phyloP scores from a whole-genome alignment of 1,140 invertebrate species.

The Drosophila virilis region DNA sequence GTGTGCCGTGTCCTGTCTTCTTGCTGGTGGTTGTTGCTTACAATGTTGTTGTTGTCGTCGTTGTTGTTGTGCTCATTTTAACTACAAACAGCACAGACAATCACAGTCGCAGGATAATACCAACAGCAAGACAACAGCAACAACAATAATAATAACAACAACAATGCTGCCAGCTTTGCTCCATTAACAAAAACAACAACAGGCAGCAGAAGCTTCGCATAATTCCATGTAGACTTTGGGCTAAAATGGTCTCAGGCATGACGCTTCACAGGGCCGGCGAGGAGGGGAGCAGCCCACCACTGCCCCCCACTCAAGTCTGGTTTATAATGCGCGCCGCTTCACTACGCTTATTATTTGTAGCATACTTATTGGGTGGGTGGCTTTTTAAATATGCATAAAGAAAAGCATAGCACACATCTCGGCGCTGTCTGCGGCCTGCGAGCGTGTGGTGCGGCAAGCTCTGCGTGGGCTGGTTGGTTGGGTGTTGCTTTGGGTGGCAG shows the following conservation, averaged over 20 bases:
- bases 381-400: conserved; percentile 69
- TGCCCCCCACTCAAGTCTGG: conserved; percentile 13
- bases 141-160: conserved; percentile 10
- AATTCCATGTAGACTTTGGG: conserved; percentile 63
- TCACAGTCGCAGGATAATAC: conserved; percentile 66
- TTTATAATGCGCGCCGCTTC: conserved; percentile 62
- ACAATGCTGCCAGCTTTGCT: conserved; percentile 50
- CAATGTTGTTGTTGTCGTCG: conserved; percentile 23
- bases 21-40: conserved; percentile 36
- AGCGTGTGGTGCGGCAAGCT: neutral
- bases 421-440: conserved; percentile 25
- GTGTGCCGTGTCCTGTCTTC: conserved; percentile 22
- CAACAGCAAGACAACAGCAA: conserved; percentile 26
- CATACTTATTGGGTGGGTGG: conserved; percentile 61
- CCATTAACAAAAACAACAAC: conserved; percentile 69
- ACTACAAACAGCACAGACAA: conserved; percentile 62
- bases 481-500: neutral
- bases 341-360: conserved; percentile 71
- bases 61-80: conserved; percentile 57
- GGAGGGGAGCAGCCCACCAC: neutral
- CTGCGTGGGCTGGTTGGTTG: too few relatives aligned
- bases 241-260: conserved; percentile 32
- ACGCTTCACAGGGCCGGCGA: neutral
- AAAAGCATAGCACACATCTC: conserved; percentile 44
- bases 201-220: conserved; percentile 50